phyloP scores from a whole-genome alignment of 2,797 vertebrate genomes.

The Lepus townsendii region DNA sequence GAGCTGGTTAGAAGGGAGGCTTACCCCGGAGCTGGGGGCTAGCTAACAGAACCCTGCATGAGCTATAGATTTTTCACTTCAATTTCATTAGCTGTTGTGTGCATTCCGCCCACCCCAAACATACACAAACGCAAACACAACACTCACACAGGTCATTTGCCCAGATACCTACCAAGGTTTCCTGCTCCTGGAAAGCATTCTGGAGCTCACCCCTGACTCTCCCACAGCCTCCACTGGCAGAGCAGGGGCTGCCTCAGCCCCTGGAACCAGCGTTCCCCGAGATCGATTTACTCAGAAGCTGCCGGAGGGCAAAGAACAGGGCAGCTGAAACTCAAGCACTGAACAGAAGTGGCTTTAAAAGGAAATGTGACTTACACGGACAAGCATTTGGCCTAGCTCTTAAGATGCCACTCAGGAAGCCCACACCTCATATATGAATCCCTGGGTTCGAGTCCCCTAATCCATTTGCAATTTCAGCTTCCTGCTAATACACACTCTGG shows the following conservation, averaged over 20 bases:
- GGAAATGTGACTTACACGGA: conserved; percentile 8
- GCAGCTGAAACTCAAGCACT: background rate
- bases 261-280: background rate
- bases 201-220: background rate
- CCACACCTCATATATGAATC: too few species aligned
- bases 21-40: background rate
- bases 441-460: too few species aligned
- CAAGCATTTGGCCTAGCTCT: background rate
- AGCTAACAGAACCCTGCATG: background rate
- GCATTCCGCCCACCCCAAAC: too few species aligned
- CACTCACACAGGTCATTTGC: background rate
- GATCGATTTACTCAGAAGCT: conserved; percentile 1
- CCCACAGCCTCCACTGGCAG: background rate
- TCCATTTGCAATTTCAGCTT: too few species aligned
- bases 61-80: background rate
- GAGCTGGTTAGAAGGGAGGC: conserved; percentile 22
- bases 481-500: too few species aligned
- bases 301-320: background rate
- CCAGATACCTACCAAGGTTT: background rate
- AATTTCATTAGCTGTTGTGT: background rate
- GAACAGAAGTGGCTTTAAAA: background rate
- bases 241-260: background rate
- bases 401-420: too few species aligned
- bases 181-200: background rate
- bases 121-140: background rate